These are phyloP conservation scores for Brachypodius melanocephalos DNA, from an alignment of 2,113 vertebrate genomes.

Conservation along the genomic window DNA sequence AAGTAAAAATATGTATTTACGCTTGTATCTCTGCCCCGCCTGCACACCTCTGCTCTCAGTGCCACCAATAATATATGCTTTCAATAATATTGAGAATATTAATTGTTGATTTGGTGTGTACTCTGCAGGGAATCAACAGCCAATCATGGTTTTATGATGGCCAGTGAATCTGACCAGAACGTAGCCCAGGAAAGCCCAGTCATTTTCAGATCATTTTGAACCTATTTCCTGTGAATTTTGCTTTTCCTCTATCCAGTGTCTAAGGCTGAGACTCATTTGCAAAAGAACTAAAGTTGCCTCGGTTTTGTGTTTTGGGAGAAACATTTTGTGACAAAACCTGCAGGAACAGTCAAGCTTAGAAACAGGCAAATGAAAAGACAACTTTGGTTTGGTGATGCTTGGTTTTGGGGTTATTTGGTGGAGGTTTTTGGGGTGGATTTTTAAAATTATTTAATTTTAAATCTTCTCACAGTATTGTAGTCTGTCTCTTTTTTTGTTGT, in stretches of 20 bases:
- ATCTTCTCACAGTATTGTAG: neutral
- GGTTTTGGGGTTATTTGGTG: neutral
- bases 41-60: neutral
- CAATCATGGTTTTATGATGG: neutral
- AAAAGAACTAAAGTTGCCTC: neutral
- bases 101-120: neutral
- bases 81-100: neutral
- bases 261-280: neutral
- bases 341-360: neutral
- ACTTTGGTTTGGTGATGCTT: neutral
- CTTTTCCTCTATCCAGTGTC: neutral
- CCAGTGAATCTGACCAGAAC: neutral
- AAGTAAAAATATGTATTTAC: neutral
- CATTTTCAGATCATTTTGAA: neutral
- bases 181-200: neutral
- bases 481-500: neutral
- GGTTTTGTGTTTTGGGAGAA: neutral
- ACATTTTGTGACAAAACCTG: neutral
- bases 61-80: neutral
- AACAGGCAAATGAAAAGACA: neutral
- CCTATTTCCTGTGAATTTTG: neutral
- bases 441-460: neutral
- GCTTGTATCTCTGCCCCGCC: neutral
- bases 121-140: neutral
- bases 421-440: fast-evolving